Evolutionary conservation across 2,888 invertebrate species (phyloP), one percentile per base, ranked within the genome.

Genomic region (Coecobrya sp.): DNA sequence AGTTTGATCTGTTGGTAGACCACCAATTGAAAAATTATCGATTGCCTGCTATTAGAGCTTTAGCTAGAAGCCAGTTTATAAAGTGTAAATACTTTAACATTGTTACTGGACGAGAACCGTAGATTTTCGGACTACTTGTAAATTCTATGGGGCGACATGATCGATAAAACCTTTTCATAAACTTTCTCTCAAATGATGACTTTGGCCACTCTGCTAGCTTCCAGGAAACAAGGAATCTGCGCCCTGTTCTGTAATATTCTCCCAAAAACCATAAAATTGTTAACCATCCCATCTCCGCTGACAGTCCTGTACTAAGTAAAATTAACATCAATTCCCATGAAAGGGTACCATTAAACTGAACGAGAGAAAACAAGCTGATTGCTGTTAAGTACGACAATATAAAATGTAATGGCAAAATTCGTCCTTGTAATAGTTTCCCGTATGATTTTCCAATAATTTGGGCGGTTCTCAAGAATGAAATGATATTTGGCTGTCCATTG

Each of bases 141-240:
- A 90, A 76, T 30, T 84, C 89, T 3, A 90, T 49, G 0, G 89
- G 89, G 1, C 49, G 59, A 76, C 89, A 90, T n/a, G 89, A 90
- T 76, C 89, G 49, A n/a, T 55, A 59, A 55, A 90, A 84, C 49
- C 62, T 84, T 59, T 45, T 73, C 89, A 84, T 59, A 2, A 76
- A 22, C 27, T 62, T 90, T 62, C 62, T 84, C 30, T 85, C 76
- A 52, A 25, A 22, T 79, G n/a, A 8, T 27, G 76, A 49, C 30
- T 22, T 0, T n/a, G 45, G 22, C 88, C 81, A 81, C 0, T 30
- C 25, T 19, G 62, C 55, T 7, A 59, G 22, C n/a, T 76, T 73
- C 89, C 85, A 85, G 0, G 85, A 76, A 10, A 22, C 0, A 22
- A 90, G 10, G 45, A 90, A 90, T 22, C 19, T 73, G 0, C 13